phyloP scores from a whole-genome alignment of 2,113 vertebrate species.

The Neodon shergylaensis region DNA sequence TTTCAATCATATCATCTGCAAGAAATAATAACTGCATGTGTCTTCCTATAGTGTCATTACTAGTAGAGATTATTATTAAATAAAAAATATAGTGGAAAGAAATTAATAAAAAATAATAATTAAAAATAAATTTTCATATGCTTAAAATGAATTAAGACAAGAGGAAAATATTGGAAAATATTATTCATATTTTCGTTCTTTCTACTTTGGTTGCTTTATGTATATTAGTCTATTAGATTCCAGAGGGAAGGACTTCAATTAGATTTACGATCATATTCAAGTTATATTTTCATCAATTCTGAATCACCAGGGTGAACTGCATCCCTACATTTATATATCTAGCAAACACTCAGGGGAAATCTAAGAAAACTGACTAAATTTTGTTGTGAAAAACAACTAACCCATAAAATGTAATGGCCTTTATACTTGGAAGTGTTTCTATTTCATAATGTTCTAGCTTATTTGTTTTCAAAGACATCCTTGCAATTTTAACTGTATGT shows the following conservation, averaged over 20 bases:
- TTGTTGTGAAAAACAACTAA: background rate
- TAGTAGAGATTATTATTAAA: background rate
- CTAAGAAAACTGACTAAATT: background rate
- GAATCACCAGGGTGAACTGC: background rate
- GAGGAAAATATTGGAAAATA: background rate
- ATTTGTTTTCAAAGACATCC: constrained; percentile 1
- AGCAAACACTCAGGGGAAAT: background rate
- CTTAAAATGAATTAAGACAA: background rate
- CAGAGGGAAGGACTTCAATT: background rate
- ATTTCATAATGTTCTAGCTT: background rate
- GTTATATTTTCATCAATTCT: background rate
- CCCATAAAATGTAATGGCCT: background rate
- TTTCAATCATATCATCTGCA: background rate
- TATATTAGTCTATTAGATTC: background rate
- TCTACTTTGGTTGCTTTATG: background rate
- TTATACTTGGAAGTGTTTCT: background rate
- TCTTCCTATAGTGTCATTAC: background rate
- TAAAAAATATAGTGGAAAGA: background rate
- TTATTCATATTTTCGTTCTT: background rate
- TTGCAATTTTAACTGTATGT: background rate
- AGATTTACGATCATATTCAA: background rate
- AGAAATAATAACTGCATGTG: background rate
- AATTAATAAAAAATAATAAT: background rate
- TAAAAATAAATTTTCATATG: background rate
- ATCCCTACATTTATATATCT: background rate